Evolutionary conservation across 35 echinoderm and acorn worm genomes (phyloP), one percentile per base, ranked within the genome.

Genomic region (Strongylocentrotus purpuratus): DNA sequence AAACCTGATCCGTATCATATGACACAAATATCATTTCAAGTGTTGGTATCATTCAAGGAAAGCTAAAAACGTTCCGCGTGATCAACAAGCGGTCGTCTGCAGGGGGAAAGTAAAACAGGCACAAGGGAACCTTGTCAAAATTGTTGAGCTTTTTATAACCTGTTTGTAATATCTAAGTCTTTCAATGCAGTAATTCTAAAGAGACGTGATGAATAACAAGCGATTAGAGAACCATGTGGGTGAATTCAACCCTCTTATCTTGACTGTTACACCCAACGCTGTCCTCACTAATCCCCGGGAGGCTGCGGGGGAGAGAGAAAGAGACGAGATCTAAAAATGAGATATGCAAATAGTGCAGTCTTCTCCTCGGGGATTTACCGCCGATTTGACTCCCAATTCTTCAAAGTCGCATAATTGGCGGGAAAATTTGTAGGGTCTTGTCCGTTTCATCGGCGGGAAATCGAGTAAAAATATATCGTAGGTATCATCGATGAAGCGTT

Each of bases 271-370:
- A 78, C 65, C 65, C 65, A 78, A 78, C 4, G 22, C 65, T n/a
- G 65, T 78, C 65, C 20, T 78, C 20, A 28, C 25, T 78, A 78
- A 78, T 78, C 65, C 65, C 65, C 65, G 65, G 20, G 65, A 78
- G 65, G 20, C 28, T 78, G 65, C 65, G 18, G 65, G 65, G 65
- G 65, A 78, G 22, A 78, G 20, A 22, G 22, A n/a, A 18, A 28
- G 65, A 78, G 65, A 78, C 65, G 65, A 78, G 65, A 78, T 78
- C 65, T n/a, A 78, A 78, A 78, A 7, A 59, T 7, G 65, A 28
- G 65, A 78, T 78, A 78, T 78, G 65, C 65, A 78, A 78, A 78
- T 78, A 78, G 65, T 78, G 65, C 65, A 78, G 65, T 78, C 65
- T 78, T 78, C 65, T 78, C 65, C 65, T 22, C 65, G 65, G 65